Percentiles rank a stretch among this genome's conserved stretches.
These are phyloP conservation scores for Pseudochirops corinnae DNA, from an alignment of 2,797 vertebrate genomes.

Conservation along the genomic window DNA sequence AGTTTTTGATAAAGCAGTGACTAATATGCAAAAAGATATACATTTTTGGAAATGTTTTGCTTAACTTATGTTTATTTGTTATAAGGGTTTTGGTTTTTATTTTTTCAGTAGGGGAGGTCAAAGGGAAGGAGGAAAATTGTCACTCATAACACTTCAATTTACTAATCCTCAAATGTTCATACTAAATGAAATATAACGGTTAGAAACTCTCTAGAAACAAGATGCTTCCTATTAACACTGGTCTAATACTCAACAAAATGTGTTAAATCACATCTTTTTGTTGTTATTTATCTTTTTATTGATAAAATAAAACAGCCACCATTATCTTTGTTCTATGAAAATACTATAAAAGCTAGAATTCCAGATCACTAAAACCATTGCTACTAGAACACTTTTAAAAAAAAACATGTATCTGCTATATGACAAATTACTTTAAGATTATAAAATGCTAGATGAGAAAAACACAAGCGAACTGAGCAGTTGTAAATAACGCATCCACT, in stretches of 20 bases:
- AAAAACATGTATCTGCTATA: neutral
- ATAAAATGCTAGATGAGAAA: neutral
- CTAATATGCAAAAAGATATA: neutral
- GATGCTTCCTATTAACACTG: neutral
- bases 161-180: neutral
- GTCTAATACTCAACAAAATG: neutral
- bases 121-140: neutral
- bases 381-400: neutral
- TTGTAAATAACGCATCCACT: neutral
- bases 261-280: neutral
- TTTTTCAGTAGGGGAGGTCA: neutral
- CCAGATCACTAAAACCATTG: neutral
- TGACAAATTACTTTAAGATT: neutral
- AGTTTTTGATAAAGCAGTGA: neutral
- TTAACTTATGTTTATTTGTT: neutral
- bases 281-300: neutral
- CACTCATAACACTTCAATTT: neutral
- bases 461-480: neutral
- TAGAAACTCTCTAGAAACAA: neutral
- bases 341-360: neutral
- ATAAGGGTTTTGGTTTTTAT: neutral
- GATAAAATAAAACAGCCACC: neutral
- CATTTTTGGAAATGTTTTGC: neutral
- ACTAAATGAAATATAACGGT: neutral
- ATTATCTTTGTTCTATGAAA: neutral